Conservation (phyloP, 2,888 invertebrate species). For the Cerceris ruficornis region DNA sequence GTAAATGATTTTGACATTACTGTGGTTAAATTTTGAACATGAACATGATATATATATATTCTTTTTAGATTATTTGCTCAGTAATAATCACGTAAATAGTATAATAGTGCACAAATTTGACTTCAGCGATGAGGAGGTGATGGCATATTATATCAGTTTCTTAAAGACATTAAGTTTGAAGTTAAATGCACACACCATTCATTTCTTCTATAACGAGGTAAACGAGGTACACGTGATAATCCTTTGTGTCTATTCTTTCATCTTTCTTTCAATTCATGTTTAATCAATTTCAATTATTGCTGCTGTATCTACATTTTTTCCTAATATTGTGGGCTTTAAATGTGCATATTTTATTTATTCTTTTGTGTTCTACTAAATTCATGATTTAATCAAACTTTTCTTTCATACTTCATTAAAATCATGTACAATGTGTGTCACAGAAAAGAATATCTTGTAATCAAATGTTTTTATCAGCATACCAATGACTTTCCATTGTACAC, state of each 20-base stretch:
- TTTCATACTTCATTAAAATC: slow-evolving; percentile 26
- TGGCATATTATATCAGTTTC: slow-evolving; percentile 99
- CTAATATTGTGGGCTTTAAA: slow-evolving; percentile 6
- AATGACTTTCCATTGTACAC: slow-evolving; percentile 99
- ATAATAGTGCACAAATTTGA: slow-evolving; percentile 99
- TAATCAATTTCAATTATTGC: slow-evolving; percentile 27
- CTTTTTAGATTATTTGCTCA: slow-evolving; percentile 96
- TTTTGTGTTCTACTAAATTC: neutral
- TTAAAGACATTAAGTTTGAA: slow-evolving; percentile 98
- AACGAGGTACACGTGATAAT: slow-evolving; percentile 76
- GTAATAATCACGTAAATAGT: slow-evolving; percentile 99
- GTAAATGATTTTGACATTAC: neutral
- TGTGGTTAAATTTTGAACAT: neutral
- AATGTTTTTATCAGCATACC: slow-evolving; percentile 87
- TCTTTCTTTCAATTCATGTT: slow-evolving; percentile 36
- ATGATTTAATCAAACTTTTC: slow-evolving; percentile 9
- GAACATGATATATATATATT: slow-evolving; percentile 27
- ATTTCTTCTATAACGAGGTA: slow-evolving; percentile 99
- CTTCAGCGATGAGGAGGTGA: slow-evolving; percentile 99
- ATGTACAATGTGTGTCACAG: slow-evolving; percentile 27
- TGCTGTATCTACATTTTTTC: slow-evolving; percentile 3
- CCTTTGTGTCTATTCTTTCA: slow-evolving; percentile 55
- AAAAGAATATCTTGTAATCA: slow-evolving; percentile 51
- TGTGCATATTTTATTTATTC: neutral
- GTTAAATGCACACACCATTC: slow-evolving; percentile 98